These are phyloP conservation scores for Hirtodrosophila trivittata DNA, from an alignment of 2,888 invertebrate genomes.

Conservation along the genomic window DNA sequence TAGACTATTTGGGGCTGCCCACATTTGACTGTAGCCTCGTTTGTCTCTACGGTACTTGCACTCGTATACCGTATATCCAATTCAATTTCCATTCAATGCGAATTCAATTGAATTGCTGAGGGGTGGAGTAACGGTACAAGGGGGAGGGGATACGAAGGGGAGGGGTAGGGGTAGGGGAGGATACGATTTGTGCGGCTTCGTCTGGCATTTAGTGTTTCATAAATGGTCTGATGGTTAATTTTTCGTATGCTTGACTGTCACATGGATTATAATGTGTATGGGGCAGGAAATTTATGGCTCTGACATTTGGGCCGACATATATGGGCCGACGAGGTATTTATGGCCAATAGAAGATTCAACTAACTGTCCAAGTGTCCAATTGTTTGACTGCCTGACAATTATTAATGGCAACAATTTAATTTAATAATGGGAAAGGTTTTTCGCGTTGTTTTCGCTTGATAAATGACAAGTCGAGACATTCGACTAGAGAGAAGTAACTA, in stretches of 20 bases:
- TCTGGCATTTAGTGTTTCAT: slow-evolving; percentile 66
- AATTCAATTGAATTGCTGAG: slow-evolving; percentile 69
- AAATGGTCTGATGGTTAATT: slow-evolving; percentile 76
- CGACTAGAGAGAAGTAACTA: slow-evolving; percentile 1
- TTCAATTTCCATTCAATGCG: slow-evolving; percentile 75
- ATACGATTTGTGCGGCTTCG: slow-evolving; percentile 67
- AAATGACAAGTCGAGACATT: slow-evolving; percentile 38
- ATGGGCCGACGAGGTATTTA: slow-evolving; percentile 55
- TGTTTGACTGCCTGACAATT: slow-evolving; percentile 60
- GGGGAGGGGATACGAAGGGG: background rate
- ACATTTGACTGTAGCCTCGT: slow-evolving; percentile 68
- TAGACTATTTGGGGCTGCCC: slow-evolving; percentile 34
- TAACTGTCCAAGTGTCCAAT: background rate
- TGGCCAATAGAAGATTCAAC: slow-evolving; percentile 44
- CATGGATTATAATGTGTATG: slow-evolving; percentile 73
- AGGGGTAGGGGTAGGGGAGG: no score
- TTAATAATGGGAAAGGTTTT: slow-evolving; percentile 72
- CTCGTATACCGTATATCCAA: slow-evolving; percentile 42
- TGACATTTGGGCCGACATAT: slow-evolving; percentile 73
- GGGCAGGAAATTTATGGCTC: slow-evolving; percentile 57
- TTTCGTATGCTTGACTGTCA: slow-evolving; percentile 65
- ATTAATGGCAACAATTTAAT: slow-evolving; percentile 74
- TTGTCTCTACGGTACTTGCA: slow-evolving; percentile 36
- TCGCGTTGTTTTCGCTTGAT: slow-evolving; percentile 18
- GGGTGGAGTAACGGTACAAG: slow-evolving; percentile 2